These are phyloP conservation scores for Nasonia oneida DNA, from an alignment of 2,888 invertebrate species.

Conservation along the genomic window DNA sequence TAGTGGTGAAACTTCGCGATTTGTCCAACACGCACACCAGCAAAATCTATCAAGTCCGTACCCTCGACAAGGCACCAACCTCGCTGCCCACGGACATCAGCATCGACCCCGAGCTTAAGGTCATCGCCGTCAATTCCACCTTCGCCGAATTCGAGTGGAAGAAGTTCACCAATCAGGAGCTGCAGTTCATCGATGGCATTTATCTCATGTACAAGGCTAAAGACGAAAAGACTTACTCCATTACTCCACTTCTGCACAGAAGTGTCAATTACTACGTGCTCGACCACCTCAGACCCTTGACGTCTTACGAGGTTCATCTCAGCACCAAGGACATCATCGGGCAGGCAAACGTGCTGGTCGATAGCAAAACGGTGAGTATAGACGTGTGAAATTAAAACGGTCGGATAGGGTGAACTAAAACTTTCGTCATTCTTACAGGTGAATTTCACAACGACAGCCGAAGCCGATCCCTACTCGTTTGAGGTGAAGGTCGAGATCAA, in stretches of 20 bases:
- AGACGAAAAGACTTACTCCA: conserved; percentile 90
- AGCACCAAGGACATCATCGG: conserved; percentile 91
- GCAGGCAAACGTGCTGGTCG: conserved; percentile 88
- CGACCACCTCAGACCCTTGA: conserved; percentile 88
- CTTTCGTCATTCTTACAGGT: conserved; percentile 65
- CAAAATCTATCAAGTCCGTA: conserved; percentile 87
- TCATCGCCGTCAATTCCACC: conserved; percentile 88
- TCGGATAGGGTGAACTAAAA: no score
- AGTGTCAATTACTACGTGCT: conserved; percentile 89
- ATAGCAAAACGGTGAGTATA: conserved; percentile 83
- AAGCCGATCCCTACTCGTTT: conserved; percentile 90
- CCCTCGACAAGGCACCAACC: conserved; percentile 81
- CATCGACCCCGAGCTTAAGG: conserved; percentile 87
- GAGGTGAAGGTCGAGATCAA: conserved; percentile 88
- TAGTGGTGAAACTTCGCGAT: conserved; percentile 88
- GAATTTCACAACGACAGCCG: conserved; percentile 72
- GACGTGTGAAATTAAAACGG: background rate
- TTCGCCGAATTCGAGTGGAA: conserved; percentile 91
- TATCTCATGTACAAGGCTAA: conserved; percentile 92
- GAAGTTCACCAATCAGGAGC: conserved; percentile 88
- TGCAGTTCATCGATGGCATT: conserved; percentile 92
- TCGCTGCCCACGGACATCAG: conserved; percentile 83
- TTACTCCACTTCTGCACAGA: conserved; percentile 90
- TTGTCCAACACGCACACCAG: conserved; percentile 89
- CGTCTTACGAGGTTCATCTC: conserved; percentile 90